Conservation (phyloP, 2,797 vertebrate genomes). For the Coendou prehensilis region DNA sequence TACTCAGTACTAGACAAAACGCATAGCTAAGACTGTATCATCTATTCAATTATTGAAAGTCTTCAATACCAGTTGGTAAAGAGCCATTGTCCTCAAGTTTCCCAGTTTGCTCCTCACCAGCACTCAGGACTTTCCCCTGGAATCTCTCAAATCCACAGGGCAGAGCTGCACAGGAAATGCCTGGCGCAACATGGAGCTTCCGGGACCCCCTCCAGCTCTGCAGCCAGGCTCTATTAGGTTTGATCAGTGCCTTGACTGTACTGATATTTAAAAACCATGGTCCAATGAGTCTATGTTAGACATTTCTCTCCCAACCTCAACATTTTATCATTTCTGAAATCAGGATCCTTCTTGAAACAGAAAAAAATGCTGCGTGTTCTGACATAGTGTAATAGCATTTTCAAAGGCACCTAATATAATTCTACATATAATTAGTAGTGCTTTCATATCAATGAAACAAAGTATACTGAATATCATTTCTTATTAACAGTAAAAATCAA, state of each 20-base stretch:
- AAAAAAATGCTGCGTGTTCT: background rate
- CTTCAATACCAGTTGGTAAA: background rate
- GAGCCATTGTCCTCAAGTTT: background rate
- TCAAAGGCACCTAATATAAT: background rate
- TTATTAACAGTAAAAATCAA: background rate
- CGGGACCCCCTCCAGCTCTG: background rate
- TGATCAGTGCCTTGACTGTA: background rate
- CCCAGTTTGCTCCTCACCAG: background rate
- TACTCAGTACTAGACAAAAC: background rate
- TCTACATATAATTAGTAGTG: background rate
- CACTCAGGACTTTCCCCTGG: background rate
- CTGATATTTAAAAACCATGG: background rate
- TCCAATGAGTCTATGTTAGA: background rate
- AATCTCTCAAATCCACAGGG: background rate
- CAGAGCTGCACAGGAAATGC: background rate
- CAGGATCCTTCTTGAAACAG: background rate
- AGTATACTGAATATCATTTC: background rate
- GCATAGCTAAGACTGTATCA: background rate
- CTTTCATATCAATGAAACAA: slow-evolving; percentile 9
- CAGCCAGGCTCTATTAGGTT: background rate
- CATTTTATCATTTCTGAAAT: slow-evolving; percentile 47
- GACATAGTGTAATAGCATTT: background rate
- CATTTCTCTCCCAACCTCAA: background rate
- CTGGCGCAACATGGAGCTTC: background rate
- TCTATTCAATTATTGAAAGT: background rate